A percentile compares a stretch with the other conserved stretches of the same genome.
phyloP scores from a whole-genome alignment of 2,797 vertebrate species.

The Pipistrellus pipistrellus region DNA sequence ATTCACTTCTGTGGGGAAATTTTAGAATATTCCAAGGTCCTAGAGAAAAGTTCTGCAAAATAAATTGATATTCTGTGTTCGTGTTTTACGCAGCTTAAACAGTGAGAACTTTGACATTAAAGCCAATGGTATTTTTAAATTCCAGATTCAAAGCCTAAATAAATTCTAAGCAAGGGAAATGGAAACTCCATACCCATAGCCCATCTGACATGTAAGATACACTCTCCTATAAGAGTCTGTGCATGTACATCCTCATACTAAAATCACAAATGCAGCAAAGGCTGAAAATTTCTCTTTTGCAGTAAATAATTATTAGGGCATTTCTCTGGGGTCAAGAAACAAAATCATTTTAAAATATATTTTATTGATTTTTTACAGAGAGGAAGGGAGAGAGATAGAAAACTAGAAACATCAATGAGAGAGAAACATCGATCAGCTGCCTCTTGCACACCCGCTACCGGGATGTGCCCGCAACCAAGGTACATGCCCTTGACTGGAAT shows the following conservation, averaged over 20 bases:
- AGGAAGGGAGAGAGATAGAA: no score
- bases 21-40: slow-evolving; percentile 10
- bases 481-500: no score
- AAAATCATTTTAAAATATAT: background rate
- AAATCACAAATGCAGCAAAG: background rate
- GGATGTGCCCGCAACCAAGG: no score
- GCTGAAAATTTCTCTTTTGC: background rate
- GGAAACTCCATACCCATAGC: background rate
- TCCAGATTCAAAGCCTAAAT: background rate
- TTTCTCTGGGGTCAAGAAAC: background rate
- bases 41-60: background rate
- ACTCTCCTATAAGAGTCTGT: background rate
- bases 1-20: background rate
- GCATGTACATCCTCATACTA: background rate
- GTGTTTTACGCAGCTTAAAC: slow-evolving; percentile 6
- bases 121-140: background rate
- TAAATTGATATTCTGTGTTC: background rate
- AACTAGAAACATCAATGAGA: no score
- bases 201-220: background rate
- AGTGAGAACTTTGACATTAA: background rate
- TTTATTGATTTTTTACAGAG: no score
- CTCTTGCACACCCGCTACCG: no score
- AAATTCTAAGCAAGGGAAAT: background rate
- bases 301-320: slow-evolving; percentile 10
- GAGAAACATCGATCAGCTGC: no score